Percentiles rank a stretch among this genome's conserved stretches.
phyloP scores from a whole-genome alignment of 2,797 vertebrate genomes.

The Myoxocephalus aenaeus region DNA sequence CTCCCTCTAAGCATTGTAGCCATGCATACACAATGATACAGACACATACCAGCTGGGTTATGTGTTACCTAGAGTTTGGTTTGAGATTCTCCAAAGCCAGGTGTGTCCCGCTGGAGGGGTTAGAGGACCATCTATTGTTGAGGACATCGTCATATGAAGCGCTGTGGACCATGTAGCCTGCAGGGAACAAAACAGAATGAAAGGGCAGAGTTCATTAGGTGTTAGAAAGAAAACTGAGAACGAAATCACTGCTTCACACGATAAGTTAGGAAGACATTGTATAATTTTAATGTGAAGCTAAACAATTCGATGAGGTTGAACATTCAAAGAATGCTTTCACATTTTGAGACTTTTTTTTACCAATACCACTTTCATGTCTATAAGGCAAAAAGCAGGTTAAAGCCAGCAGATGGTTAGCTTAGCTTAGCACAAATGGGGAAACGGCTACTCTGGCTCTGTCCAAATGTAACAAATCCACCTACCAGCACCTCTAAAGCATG shows the following conservation, averaged over 20 bases:
- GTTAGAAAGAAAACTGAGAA: conserved; percentile 3
- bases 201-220: background rate
- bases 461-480: background rate
- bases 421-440: conserved; percentile 9
- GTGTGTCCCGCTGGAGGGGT: conserved; percentile 87
- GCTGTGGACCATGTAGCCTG: conserved; percentile 96
- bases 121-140: conserved; percentile 94
- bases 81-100: conserved; percentile 98
- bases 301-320: background rate
- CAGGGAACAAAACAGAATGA: conserved; percentile 16
- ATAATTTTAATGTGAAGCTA: background rate
- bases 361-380: background rate
- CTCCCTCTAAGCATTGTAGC: background rate
- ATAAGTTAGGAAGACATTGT: background rate
- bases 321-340: background rate
- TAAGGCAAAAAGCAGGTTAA: background rate
- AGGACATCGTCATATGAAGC: conserved; percentile 97
- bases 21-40: conserved; percentile 8
- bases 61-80: conserved; percentile 93
- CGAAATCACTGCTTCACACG: background rate
- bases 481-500: background rate
- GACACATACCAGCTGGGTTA: conserved; percentile 11
- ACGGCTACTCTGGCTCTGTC: background rate
- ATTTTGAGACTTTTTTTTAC: conserved; percentile 5
- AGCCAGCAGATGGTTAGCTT: background rate